A percentile compares a stretch with the other conserved stretches of the same genome.
These are phyloP conservation scores for Malacoraja senta DNA, from an alignment of 2,797 vertebrate genomes.

Conservation along the genomic window DNA sequence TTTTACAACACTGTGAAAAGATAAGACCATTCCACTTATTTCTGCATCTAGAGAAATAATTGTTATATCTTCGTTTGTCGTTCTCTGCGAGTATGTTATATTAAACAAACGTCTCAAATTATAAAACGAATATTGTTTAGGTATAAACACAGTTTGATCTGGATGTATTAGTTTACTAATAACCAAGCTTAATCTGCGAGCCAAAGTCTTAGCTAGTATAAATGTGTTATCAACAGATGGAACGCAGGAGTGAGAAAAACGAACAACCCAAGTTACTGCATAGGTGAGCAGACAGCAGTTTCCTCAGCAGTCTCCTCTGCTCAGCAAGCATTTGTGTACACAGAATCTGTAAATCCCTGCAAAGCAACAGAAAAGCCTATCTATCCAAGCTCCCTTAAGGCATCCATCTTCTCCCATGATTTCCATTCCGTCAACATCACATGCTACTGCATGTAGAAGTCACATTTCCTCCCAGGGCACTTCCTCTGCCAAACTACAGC, in stretches of 20 bases:
- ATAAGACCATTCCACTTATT: too few relatives aligned
- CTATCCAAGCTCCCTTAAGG: not conserved
- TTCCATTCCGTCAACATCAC: not conserved
- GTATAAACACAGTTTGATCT: too few relatives aligned
- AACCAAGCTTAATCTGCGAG: too few relatives aligned
- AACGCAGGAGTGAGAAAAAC: not conserved
- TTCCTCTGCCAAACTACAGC: not conserved
- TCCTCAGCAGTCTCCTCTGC: not conserved
- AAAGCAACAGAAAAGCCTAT: not conserved
- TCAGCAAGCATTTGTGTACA: not conserved
- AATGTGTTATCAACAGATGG: not conserved
- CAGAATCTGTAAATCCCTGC: not conserved
- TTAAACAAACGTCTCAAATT: too few relatives aligned
- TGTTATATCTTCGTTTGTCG: too few relatives aligned
- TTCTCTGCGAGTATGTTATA: too few relatives aligned
- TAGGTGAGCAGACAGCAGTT: not conserved
- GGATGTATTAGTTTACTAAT: too few relatives aligned
- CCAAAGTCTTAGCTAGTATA: too few relatives aligned
- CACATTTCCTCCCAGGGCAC: not conserved
- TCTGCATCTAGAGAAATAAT: too few relatives aligned
- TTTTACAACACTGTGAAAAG: too few relatives aligned
- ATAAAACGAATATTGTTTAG: too few relatives aligned
- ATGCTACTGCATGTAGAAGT: not conserved
- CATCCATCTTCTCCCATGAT: not conserved
- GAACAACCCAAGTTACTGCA: not conserved